A percentile compares a stretch with the other conserved stretches of the same genome.
These are phyloP conservation scores for Melanotaenia nigrans DNA, from an alignment of 2,797 vertebrate species.

Conservation along the genomic window DNA sequence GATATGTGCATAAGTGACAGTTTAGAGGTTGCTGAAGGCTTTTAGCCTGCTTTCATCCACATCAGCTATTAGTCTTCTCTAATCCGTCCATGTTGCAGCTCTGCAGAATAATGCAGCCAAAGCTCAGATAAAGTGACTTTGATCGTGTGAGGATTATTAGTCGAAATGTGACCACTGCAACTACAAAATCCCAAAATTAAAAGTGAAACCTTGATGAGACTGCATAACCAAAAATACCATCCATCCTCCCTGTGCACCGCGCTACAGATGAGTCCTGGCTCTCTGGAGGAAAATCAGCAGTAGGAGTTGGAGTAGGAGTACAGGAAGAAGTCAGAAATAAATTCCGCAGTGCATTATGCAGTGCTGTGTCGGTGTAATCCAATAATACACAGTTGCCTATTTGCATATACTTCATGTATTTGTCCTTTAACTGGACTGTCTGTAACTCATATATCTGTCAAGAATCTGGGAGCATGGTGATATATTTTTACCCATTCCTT, in stretches of 20 bases:
- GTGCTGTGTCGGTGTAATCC: constrained; percentile 68
- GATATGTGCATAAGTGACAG: constrained; percentile 41
- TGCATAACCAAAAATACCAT: constrained; percentile 23
- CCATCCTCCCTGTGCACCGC: constrained; percentile 14
- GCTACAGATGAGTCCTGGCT: constrained; percentile 37
- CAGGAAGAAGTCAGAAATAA: constrained; percentile 63
- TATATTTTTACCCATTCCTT: neutral
- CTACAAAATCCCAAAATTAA: constrained; percentile 32
- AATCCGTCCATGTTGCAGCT: constrained; percentile 65
- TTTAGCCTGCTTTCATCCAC: constrained; percentile 55
- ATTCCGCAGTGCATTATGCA: constrained; percentile 60
- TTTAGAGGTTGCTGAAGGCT: constrained; percentile 57
- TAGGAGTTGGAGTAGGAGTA: constrained; percentile 70
- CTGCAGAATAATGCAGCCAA: constrained; percentile 45
- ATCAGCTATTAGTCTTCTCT: constrained; percentile 58
- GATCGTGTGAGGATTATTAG: constrained; percentile 40
- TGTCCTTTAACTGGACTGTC: constrained; percentile 27
- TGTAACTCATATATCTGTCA: neutral
- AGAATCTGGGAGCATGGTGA: neutral
- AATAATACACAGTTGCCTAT: constrained; percentile 47
- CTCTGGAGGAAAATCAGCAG: constrained; percentile 58
- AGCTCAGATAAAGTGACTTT: constrained; percentile 62
- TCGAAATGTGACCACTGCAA: constrained; percentile 37
- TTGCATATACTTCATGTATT: constrained; percentile 47
- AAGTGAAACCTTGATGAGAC: constrained; percentile 36